phyloP scores from a whole-genome alignment of 2,797 vertebrate species.

The Cuculus canorus region DNA sequence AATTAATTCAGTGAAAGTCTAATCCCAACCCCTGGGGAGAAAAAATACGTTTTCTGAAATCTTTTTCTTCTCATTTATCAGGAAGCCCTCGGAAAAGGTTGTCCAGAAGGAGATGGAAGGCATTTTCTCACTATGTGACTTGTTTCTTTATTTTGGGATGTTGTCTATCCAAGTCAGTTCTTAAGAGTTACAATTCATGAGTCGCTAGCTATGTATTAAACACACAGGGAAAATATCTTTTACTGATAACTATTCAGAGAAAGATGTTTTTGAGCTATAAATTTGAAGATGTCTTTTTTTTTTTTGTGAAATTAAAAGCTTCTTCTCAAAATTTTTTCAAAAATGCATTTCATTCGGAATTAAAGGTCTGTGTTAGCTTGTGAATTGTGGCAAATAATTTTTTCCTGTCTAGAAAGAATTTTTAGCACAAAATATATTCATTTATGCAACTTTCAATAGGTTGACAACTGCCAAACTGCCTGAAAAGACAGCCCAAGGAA shows the following conservation, averaged over 20 bases:
- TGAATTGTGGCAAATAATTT: not conserved
- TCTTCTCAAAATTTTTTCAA: not conserved
- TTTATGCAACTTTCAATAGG: not conserved
- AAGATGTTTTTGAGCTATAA: not conserved
- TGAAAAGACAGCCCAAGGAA: not conserved
- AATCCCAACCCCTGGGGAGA: rapidly evolving
- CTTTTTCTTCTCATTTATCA: not conserved
- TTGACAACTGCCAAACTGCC: not conserved
- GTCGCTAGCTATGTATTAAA: not conserved
- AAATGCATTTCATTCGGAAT: not conserved
- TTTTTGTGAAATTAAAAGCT: not conserved
- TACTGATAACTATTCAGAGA: not conserved
- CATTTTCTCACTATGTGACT: constrained; percentile 1
- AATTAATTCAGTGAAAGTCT: not conserved
- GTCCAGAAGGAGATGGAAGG: not conserved
- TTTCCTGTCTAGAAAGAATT: not conserved
- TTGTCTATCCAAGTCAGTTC: not conserved
- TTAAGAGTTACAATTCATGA: not conserved
- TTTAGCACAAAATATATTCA: not conserved
- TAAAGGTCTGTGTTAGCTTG: not conserved
- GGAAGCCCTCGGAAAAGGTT: not conserved
- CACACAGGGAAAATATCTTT: not conserved
- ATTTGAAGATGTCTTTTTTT: not conserved
- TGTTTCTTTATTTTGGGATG: not conserved
- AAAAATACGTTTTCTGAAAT: not conserved